Evolutionary conservation across 92 coral and sea anemone genomes (phyloP), one percentile per base, ranked within the genome.

Genomic region (Epizoanthus illoricatus): DNA sequence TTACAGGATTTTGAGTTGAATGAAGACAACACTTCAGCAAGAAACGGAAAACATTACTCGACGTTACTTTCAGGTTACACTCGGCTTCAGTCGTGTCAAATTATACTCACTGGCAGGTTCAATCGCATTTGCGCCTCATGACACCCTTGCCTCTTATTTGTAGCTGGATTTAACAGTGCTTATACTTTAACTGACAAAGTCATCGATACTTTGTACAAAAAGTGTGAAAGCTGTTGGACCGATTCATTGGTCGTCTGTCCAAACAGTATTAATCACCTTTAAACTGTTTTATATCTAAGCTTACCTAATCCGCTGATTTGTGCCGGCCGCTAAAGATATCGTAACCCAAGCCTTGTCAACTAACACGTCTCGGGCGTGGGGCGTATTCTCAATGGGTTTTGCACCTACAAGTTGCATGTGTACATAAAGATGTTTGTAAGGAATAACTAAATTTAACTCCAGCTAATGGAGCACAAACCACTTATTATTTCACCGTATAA

Each of bases 401-500:
- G 47, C 17, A 20, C 19, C 20, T 1, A 55, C 49, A 68, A 39
- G n/a, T 45, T 7, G 42, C 36, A 17, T 56, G 45, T 24, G 65
- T 24, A 13, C 15, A 54, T 6, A 18, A 74, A 55, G 43, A 62
- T 57, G 65, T 28, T 17, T 55, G 19, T 63, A 74, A 20, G 76
- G 60, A 52, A 19, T 23, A 74, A 57, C 12, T 15, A 36, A 60
- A 20, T 61, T 61, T 4, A 15, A 33, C 3, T 76, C 10, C 39
- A 41, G 56, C 47, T 40, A 60, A 59, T 75, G 39, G 67, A 75
- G 33, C 28, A 4, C 36, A 54, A 57, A 58, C 36, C 41, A 71
- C 39, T 18, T 3, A 76, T 76, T 76, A 76, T 41, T 76, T 76
- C 81, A 76, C 70, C 81, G 70, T 76, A 60, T 76, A 76, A 76